Percentiles rank a stretch among this genome's conserved stretches.
Conservation (phyloP, 2,113 vertebrate genomes). For the Pseudorectes ferrugineus region DNA sequence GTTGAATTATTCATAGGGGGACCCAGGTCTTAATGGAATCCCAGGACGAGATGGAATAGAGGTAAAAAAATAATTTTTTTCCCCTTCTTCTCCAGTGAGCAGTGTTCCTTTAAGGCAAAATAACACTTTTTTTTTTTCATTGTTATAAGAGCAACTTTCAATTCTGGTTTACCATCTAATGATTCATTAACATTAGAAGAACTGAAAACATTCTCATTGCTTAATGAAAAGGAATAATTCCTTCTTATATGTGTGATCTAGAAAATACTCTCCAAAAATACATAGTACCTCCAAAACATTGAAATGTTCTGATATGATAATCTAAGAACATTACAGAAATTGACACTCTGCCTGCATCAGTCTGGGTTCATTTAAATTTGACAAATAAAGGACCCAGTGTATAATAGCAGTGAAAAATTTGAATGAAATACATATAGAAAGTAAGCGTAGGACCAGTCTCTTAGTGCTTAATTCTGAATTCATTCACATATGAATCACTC, state of each 20-base stretch:
- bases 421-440: neutral
- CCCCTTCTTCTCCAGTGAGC: neutral
- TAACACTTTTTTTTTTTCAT: neutral
- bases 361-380: neutral
- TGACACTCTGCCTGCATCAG: neutral
- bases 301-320: neutral
- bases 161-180: neutral
- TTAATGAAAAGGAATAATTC: neutral
- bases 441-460: neutral
- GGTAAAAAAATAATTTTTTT: conserved; percentile 62
- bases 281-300: neutral
- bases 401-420: neutral
- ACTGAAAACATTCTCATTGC: neutral
- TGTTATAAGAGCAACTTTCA: neutral
- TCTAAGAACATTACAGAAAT: neutral
- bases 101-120: neutral
- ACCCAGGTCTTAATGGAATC: conserved; percentile 81
- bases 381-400: neutral
- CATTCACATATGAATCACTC: neutral
- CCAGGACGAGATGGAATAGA: conserved; percentile 81
- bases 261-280: neutral
- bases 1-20: conserved; percentile 73
- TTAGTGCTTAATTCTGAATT: neutral
- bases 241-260: neutral
- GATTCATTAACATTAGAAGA: neutral